A percentile compares a stretch with the other conserved stretches of the same genome.
Conservation (phyloP, 1,140 invertebrate genomes). For the Euwallacea fornicatus region DNA sequence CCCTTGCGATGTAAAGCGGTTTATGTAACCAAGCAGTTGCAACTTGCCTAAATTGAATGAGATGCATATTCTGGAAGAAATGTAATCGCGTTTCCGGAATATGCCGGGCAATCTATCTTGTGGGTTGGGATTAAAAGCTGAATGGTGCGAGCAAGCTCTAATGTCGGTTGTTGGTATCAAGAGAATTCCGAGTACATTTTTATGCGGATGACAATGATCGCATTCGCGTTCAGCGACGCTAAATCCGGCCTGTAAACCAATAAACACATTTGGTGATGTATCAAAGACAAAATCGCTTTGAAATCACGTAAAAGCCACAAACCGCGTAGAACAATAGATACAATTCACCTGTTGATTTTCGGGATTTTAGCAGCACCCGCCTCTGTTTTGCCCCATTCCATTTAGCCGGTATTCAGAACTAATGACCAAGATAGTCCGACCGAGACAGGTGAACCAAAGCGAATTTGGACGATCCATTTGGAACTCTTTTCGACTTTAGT, state of each 20-base stretch:
- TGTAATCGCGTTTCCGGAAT: neutral
- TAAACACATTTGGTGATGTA: too few relatives aligned
- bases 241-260: too few relatives aligned
- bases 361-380: neutral
- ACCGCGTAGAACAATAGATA: neutral
- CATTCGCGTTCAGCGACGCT: too few relatives aligned
- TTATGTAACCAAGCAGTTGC: slow-evolving; percentile 10
- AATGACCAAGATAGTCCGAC: slow-evolving; percentile 4
- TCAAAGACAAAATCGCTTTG: too few relatives aligned
- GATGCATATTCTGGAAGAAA: slow-evolving; percentile 5
- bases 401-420: neutral
- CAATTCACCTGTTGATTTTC: neutral
- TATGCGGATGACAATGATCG: too few relatives aligned
- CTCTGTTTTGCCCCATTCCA: neutral
- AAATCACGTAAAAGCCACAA: neutral
- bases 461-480: neutral
- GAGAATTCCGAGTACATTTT: too few relatives aligned
- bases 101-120: too few relatives aligned
- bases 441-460: neutral
- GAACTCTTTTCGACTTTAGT: neutral
- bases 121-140: too few relatives aligned
- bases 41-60: neutral
- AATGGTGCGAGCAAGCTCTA: too few relatives aligned
- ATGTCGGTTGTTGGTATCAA: too few relatives aligned
- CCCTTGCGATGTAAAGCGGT: slow-evolving; percentile 2